Evolutionary conservation across 1,140 invertebrate genomes (phyloP).

Genomic region (Drosophila parvula): DNA sequence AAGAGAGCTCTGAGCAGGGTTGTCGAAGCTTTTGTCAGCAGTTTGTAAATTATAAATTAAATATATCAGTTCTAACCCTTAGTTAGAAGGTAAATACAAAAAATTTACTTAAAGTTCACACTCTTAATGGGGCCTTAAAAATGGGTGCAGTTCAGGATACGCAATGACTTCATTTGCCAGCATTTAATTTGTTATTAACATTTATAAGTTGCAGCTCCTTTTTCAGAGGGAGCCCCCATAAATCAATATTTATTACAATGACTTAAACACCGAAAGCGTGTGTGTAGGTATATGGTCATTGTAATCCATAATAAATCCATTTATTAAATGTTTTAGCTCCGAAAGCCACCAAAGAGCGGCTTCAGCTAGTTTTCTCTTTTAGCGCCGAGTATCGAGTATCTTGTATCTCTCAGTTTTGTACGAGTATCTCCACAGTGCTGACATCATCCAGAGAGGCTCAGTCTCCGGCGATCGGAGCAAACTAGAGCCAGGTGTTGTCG

Average conservation of each 20-base stretch:
- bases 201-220: constrained; percentile 57
- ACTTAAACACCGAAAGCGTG: constrained; percentile 31
- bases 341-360: constrained; percentile 20
- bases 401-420: constrained; percentile 1
- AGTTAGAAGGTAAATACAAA: background rate
- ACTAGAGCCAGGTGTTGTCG: constrained; percentile 59
- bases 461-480: constrained; percentile 17
- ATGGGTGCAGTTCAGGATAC: constrained; percentile 15
- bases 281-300: constrained; percentile 43
- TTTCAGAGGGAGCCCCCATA: constrained; percentile 56
- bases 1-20: constrained; percentile 56
- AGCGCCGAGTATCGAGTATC: background rate
- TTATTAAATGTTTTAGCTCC: constrained; percentile 15
- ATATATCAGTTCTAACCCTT: background rate
- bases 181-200: constrained; percentile 26
- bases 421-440: constrained; percentile 52
- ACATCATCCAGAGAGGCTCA: constrained; percentile 59
- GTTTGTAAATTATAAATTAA: background rate
- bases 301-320: constrained; percentile 29
- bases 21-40: constrained; percentile 21
- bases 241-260: constrained; percentile 69
- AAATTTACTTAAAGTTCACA: background rate
- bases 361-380: constrained; percentile 21
- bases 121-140: background rate
- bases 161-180: constrained; percentile 34